Percentiles rank a stretch among this genome's conserved stretches.
Conservation (phyloP, 2,797 vertebrate genomes). For the Melanogrammus aeglefinus region DNA sequence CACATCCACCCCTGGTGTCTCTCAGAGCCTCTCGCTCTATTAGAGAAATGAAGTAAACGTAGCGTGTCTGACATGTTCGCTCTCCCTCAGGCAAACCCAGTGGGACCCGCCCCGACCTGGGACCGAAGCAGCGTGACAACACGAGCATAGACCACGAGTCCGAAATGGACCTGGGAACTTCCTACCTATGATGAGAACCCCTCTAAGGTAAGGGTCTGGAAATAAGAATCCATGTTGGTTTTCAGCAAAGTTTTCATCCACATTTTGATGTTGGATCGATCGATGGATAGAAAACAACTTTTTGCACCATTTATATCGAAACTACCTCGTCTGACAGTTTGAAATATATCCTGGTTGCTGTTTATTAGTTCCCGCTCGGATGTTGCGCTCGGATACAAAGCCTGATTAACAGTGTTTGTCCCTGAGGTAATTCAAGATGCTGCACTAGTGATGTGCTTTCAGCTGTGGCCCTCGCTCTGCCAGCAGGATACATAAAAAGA, state of each 20-base stretch:
- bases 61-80: neutral
- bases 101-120: conserved; percentile 98
- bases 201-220: conserved; percentile 82
- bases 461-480: conserved; percentile 56
- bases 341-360: conserved; percentile 4
- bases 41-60: neutral
- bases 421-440: conserved; percentile 63
- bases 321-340: conserved; percentile 5
- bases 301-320: neutral
- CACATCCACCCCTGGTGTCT: neutral
- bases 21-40: neutral
- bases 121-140: conserved; percentile 88
- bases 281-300: neutral
- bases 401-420: conserved; percentile 60
- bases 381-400: conserved; percentile 35
- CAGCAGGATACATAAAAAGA: neutral
- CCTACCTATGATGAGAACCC: conserved; percentile 98
- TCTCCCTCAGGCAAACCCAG: conserved; percentile 86
- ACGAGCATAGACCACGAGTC: conserved; percentile 89
- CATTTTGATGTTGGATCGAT: neutral
- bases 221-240: neutral
- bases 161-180: conserved; percentile 97
- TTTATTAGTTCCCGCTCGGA: conserved; percentile 27
- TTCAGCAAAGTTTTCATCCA: neutral
- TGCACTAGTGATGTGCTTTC: conserved; percentile 60